Conservation (phyloP, 2,113 vertebrate genomes). For the Oncorhynchus nerka region DNA sequence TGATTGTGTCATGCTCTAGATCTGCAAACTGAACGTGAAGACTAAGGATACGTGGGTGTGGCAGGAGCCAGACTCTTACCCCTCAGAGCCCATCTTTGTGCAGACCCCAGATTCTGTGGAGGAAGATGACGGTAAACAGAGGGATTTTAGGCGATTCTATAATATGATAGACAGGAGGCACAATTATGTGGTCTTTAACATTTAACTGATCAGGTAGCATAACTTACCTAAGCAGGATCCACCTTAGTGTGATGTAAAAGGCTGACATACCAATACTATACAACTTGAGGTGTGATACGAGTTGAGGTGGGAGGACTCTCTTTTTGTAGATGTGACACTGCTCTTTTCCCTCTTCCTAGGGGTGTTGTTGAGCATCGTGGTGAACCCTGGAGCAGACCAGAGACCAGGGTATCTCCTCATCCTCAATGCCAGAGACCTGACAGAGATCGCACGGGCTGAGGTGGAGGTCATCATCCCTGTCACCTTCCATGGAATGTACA, state of each 20-base stretch:
- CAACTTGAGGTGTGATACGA: not conserved
- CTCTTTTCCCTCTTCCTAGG: conserved; percentile 58
- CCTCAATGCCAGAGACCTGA: conserved; percentile 83
- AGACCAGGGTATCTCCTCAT: conserved; percentile 82
- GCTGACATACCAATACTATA: not conserved
- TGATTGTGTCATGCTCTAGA: conserved; percentile 57
- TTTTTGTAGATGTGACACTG: not conserved
- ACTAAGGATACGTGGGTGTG: conserved; percentile 86
- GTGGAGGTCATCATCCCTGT: conserved; percentile 84
- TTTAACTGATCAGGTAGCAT: no score
- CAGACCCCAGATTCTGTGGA: conserved; percentile 78
- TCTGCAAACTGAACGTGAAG: conserved; percentile 85
- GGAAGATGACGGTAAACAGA: conserved; percentile 83
- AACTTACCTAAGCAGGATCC: no score
- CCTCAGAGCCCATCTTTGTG: conserved; percentile 84
- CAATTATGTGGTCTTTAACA: not conserved
- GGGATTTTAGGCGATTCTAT: not conserved
- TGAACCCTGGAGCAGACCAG: conserved; percentile 74
- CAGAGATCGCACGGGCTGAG: conserved; percentile 83
- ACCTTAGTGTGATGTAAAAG: no score
- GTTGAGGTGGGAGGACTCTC: no score
- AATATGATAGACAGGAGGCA: not conserved
- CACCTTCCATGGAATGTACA: conserved; percentile 85
- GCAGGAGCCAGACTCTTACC: conserved; percentile 83
- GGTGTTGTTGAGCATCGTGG: conserved; percentile 81